A percentile compares a stretch with the other conserved stretches of the same genome.
Evolutionary conservation across 2,797 vertebrate genomes (phyloP).

Genomic region (Enteromius thamalakanensis): DNA sequence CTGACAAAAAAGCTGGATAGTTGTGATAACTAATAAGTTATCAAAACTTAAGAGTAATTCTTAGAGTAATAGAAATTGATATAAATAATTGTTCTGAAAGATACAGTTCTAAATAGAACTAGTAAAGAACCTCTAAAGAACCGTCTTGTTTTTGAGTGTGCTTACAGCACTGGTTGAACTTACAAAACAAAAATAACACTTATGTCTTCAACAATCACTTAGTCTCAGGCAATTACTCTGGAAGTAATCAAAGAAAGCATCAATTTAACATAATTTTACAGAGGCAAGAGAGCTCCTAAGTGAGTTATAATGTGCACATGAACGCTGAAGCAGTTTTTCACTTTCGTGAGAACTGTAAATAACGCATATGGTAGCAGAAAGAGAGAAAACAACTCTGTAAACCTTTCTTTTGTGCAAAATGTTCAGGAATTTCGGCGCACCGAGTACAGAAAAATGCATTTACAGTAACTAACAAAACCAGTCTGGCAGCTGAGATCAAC

Average conservation of each 20-base stretch:
- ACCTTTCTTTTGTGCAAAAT: neutral
- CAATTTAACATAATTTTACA: neutral
- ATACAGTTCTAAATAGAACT: neutral
- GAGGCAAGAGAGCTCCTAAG: neutral
- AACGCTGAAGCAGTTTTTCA: neutral
- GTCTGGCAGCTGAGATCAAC: too few relatives aligned
- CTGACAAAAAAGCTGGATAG: too few relatives aligned
- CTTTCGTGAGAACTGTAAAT: neutral
- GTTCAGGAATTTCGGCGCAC: neutral
- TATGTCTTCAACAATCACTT: neutral
- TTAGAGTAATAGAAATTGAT: neutral
- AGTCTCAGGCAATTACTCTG: neutral
- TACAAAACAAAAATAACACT: neutral
- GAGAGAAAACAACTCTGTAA: neutral
- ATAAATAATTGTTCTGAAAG: neutral
- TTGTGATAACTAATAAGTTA: neutral
- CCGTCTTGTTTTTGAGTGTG: neutral
- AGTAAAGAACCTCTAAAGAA: too few relatives aligned
- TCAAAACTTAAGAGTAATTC: too few relatives aligned
- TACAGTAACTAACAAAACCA: constrained; percentile 15
- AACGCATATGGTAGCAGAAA: neutral
- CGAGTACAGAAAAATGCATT: neutral
- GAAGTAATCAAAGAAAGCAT: neutral
- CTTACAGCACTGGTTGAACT: neutral
- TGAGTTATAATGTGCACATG: neutral